Conservation (phyloP, 2,888 invertebrate species). For the Smittia aterrima region DNA sequence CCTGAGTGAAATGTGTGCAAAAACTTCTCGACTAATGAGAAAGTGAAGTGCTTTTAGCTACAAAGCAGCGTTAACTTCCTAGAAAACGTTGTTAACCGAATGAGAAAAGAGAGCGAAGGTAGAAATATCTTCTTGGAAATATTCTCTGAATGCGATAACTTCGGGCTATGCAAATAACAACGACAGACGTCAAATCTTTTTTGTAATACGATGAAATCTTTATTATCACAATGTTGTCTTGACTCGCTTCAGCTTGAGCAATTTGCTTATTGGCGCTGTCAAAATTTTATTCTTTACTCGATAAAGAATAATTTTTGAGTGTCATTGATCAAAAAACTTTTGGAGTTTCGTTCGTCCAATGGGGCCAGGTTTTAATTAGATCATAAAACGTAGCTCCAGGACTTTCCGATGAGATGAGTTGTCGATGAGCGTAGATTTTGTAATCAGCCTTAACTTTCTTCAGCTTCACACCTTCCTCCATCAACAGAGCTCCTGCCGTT, state of each 20-base stretch:
- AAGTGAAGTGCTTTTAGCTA: too few relatives aligned
- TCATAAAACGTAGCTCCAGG: slow-evolving; percentile 66
- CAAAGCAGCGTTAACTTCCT: too few relatives aligned
- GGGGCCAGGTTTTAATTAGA: slow-evolving; percentile 67
- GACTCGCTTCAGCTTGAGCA: too few relatives aligned
- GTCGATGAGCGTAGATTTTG: slow-evolving; percentile 66
- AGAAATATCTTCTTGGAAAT: too few relatives aligned
- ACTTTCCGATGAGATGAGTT: slow-evolving; percentile 64
- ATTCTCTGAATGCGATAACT: too few relatives aligned
- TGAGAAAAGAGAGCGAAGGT: too few relatives aligned
- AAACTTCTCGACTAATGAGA: too few relatives aligned
- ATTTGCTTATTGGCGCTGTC: neutral
- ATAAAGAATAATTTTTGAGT: neutral
- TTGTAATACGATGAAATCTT: too few relatives aligned
- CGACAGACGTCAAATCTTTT: too few relatives aligned
- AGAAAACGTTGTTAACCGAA: too few relatives aligned
- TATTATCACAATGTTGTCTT: slow-evolving; percentile 6
- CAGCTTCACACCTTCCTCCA: slow-evolving; percentile 61
- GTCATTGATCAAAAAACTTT: neutral
- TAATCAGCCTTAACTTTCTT: slow-evolving; percentile 65
- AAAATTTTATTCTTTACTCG: neutral
- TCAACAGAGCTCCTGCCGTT: slow-evolving; percentile 61
- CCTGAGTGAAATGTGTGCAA: too few relatives aligned
- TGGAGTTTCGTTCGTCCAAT: slow-evolving; percentile 53
- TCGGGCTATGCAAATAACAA: too few relatives aligned